Base-by-base conservation (phyloP, 2,888 invertebrate species). In the Ennomos fuscantarius region DNA sequence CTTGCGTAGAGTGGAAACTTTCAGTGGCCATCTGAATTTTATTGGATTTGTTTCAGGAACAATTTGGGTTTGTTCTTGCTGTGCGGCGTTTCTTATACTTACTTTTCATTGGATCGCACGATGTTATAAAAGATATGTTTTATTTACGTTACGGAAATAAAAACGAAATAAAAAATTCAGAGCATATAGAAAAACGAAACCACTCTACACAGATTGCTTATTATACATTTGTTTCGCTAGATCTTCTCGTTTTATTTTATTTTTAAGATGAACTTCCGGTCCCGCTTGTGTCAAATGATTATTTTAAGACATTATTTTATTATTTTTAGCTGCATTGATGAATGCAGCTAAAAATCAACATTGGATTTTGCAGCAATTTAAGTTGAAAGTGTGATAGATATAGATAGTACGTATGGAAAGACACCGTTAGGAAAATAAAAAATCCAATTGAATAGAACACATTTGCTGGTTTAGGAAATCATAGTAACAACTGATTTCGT, bases 1-100 rank as follows among this genome's bases (percentile, higher is more conserved):
- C 43, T 40, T 40, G 24, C 40, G 33, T 42, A 50, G 34, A 48
- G 35, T 41, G 34, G 40, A 48, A 44, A 45, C 40, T 55, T 59
- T 52, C 43, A 44, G 51, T 40, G 50, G 42, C 47, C 36, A 47
- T 51, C 15, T 40, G 34, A 60, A 55, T 51, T 53, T 58, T 58
- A 58, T 58, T 49, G 45, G 37, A 53, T 53, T 49, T 49, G 58
- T 53, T 58, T 58, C 11, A 48, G 43, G 48, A 49, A 52, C 43
- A 43, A 40, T 58, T 47, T 39, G 43, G 36, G 44, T 40, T 34
- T 13, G 24, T 31, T n/a, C 12, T n/a, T 24, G 24, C 24, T 24
- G 39, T 9, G 45, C 11, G 31, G 11, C 13, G n/a, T 39, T 43
- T 41, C 45, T 43, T 39, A 0, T 15, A 34, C 13, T 34, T 15